These are phyloP conservation scores for Stenopsyche tienmushanensis DNA, from an alignment of 1,140 invertebrate genomes.

Conservation along the genomic window DNA sequence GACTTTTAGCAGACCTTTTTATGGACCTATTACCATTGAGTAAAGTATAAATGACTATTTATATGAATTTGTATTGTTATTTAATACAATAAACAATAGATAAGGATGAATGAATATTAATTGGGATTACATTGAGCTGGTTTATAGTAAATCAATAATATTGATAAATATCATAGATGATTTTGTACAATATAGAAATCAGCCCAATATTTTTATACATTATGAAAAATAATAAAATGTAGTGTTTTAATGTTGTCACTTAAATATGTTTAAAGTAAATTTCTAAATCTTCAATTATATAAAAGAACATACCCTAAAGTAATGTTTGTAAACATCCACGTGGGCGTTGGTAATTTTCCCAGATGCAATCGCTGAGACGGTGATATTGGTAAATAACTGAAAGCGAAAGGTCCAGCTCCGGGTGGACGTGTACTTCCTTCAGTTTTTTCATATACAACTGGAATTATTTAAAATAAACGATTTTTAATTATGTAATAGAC, in stretches of 20 bases:
- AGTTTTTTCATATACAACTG: neutral
- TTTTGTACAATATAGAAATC: too few species aligned
- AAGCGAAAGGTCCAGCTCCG: constrained; percentile 84
- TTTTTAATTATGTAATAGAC: neutral
- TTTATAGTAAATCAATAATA: too few species aligned
- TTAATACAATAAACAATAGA: too few species aligned
- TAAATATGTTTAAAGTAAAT: neutral
- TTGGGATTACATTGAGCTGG: too few species aligned
- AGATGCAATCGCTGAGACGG: constrained; percentile 80
- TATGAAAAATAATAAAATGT: neutral
- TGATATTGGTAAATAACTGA: constrained; percentile 80
- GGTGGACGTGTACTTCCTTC: constrained; percentile 69
- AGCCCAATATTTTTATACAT: neutral
- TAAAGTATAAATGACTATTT: too few species aligned
- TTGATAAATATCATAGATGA: too few species aligned
- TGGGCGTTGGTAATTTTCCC: constrained; percentile 68
- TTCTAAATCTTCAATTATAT: neutral
- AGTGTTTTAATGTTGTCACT: neutral
- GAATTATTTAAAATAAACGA: neutral
- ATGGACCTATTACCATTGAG: too few species aligned
- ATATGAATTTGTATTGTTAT: too few species aligned
- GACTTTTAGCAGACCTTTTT: too few species aligned
- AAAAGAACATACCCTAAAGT: constrained; percentile 65
- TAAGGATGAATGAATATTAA: too few species aligned
- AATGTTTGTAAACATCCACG: constrained; percentile 84